Evolutionary conservation across 1,140 invertebrate species (phyloP).

Genomic region (Megalonaias nervosa): DNA sequence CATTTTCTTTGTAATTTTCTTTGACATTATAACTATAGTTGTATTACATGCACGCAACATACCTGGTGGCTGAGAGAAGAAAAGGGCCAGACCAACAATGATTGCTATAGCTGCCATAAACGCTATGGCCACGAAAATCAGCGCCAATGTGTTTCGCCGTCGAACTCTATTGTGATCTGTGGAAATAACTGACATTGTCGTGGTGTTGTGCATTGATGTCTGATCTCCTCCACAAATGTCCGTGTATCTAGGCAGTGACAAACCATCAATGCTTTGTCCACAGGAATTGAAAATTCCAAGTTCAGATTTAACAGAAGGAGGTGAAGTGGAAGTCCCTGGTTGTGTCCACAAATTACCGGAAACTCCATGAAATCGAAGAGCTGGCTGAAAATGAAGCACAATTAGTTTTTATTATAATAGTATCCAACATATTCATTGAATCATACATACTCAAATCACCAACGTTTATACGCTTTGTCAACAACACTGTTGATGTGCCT

Average conservation of each 20-base stretch:
- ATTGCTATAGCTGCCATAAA: conserved; percentile 25
- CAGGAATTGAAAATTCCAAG: conserved; percentile 12
- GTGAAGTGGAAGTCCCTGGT: conserved; percentile 6
- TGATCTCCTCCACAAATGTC: conserved; percentile 13
- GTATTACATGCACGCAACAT: background rate
- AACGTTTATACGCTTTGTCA: no score
- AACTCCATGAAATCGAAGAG: conserved; percentile 27
- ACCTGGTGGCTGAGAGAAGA: conserved; percentile 30
- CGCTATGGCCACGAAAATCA: conserved; percentile 24
- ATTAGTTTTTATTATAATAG: no score
- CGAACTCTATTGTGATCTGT: conserved; percentile 5
- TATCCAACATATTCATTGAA: no score
- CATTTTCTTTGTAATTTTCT: no score
- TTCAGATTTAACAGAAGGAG: conserved; percentile 15
- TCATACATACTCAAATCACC: no score
- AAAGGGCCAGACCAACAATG: conserved; percentile 14
- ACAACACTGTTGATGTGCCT: no score
- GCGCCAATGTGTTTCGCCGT: conserved; percentile 25
- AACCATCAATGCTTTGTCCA: background rate
- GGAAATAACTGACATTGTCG: conserved; percentile 6
- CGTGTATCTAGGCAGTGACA: background rate
- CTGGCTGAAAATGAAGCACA: conserved; percentile 18
- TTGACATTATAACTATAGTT: no score
- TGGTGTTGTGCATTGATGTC: conserved; percentile 1
- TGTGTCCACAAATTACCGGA: conserved; percentile 22